phyloP scores from a whole-genome alignment of 2,797 vertebrate genomes.

The Eutrigla gurnardus region DNA sequence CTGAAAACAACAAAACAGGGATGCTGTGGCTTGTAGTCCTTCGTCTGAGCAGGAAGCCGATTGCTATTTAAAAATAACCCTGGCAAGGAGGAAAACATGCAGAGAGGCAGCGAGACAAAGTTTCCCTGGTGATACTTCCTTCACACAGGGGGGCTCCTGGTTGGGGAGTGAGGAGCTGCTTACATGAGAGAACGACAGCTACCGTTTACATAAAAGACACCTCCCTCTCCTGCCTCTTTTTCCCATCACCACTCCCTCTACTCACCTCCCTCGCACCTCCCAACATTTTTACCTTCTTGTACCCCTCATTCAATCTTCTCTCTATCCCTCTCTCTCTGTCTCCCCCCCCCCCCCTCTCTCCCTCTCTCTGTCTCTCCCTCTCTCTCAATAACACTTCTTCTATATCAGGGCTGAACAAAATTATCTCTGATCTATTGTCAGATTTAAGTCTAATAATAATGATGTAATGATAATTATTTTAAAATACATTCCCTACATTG shows the following conservation, averaged over 20 bases:
- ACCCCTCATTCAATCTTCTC: slow-evolving; percentile 27
- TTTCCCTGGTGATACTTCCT: slow-evolving; percentile 88
- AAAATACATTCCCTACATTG: neutral
- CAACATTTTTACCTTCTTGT: slow-evolving; percentile 48
- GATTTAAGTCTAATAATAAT: neutral
- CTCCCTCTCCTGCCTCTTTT: slow-evolving; percentile 66
- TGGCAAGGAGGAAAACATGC: slow-evolving; percentile 81
- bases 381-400: neutral
- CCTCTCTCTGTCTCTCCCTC: slow-evolving; percentile 38
- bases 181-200: slow-evolving; percentile 58
- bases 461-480: neutral
- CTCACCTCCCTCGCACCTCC: slow-evolving; percentile 58
- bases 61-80: slow-evolving; percentile 86
- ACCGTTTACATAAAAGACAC: slow-evolving; percentile 74
- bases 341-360: slow-evolving; percentile 18
- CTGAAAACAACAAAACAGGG: slow-evolving; percentile 77
- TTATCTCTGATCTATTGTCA: neutral
- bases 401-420: neutral
- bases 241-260: slow-evolving; percentile 67
- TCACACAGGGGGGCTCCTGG: slow-evolving; percentile 78
- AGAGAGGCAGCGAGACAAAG: slow-evolving; percentile 80
- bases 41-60: slow-evolving; percentile 81
- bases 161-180: slow-evolving; percentile 79
- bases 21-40: slow-evolving; percentile 80
- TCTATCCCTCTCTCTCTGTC: slow-evolving; percentile 36